Evolutionary conservation across 1,140 invertebrate species (phyloP).

Genomic region (Leguminivora glycinivorella): DNA sequence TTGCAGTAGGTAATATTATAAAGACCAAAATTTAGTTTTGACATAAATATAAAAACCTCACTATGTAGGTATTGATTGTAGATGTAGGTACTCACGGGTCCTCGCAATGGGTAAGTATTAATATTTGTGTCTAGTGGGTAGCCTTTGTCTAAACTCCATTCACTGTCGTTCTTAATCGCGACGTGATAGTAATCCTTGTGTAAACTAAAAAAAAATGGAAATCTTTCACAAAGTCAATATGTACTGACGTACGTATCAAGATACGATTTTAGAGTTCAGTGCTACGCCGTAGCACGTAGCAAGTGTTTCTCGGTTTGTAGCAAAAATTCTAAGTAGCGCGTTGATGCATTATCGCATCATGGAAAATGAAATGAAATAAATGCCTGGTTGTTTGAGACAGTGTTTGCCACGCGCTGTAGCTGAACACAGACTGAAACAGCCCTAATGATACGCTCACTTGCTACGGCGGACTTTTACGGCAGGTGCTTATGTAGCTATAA

Average conservation of each 20-base stretch:
- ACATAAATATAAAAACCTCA: too few relatives aligned
- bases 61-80: too few relatives aligned
- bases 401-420: too few relatives aligned
- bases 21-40: not conserved
- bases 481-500: too few relatives aligned
- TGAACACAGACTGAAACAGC: too few relatives aligned
- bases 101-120: slow-evolving; percentile 33
- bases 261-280: not conserved
- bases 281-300: not conserved
- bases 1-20: not conserved
- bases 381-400: too few relatives aligned
- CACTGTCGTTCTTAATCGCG: slow-evolving; percentile 30
- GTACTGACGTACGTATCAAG: not conserved
- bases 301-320: not conserved
- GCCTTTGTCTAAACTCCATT: slow-evolving; percentile 32
- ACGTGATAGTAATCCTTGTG: slow-evolving; percentile 37
- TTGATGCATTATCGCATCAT: not conserved
- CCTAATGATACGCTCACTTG: too few relatives aligned
- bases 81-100: slow-evolving; percentile 30
- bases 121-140: slow-evolving; percentile 31
- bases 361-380: too few relatives aligned
- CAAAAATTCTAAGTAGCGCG: not conserved
- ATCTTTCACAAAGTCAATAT: not conserved
- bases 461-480: too few relatives aligned
- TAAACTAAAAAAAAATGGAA: slow-evolving; percentile 30